A percentile compares a stretch with the other conserved stretches of the same genome.
These are phyloP conservation scores for Asobara japonica DNA, from an alignment of 1,140 invertebrate genomes.

Conservation along the genomic window DNA sequence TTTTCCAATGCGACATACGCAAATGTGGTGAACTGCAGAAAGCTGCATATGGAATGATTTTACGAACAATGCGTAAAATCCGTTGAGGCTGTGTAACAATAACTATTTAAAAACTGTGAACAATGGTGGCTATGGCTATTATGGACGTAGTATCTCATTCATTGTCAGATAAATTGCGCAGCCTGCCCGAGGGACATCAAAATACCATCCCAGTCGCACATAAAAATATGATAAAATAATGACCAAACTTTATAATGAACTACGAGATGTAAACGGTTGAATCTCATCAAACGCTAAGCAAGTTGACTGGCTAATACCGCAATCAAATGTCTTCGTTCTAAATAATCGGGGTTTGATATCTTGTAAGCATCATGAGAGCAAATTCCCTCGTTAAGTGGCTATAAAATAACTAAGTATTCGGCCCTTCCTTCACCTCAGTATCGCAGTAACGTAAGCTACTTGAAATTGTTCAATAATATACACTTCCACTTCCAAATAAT, in stretches of 20 bases:
- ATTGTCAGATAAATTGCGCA: not conserved
- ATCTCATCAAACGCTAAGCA: not conserved
- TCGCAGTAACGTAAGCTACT: constrained; percentile 29
- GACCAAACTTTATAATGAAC: not conserved
- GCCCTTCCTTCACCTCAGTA: constrained; percentile 10
- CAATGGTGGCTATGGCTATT: not conserved
- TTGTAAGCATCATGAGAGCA: not conserved
- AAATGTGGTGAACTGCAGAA: not conserved
- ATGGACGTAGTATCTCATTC: not conserved
- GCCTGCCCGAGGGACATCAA: not conserved
- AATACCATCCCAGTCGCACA: not conserved
- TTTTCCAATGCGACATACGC: not conserved
- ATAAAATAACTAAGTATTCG: constrained; percentile 21
- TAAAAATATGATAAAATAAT: too few species aligned
- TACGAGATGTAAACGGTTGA: not conserved
- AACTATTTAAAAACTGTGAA: constrained; percentile 3
- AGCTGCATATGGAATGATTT: not conserved
- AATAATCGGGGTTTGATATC: constrained; percentile 32
- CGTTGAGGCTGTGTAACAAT: constrained; percentile 7
- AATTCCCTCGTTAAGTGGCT: constrained; percentile 30
- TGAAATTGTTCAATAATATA: constrained; percentile 25
- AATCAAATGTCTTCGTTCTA: not conserved
- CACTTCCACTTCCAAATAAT: constrained; percentile 8
- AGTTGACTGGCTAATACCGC: not conserved
- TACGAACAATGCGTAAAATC: constrained; percentile 17